Conservation (phyloP, 2,797 vertebrate genomes). For the Nothura maculosa region DNA sequence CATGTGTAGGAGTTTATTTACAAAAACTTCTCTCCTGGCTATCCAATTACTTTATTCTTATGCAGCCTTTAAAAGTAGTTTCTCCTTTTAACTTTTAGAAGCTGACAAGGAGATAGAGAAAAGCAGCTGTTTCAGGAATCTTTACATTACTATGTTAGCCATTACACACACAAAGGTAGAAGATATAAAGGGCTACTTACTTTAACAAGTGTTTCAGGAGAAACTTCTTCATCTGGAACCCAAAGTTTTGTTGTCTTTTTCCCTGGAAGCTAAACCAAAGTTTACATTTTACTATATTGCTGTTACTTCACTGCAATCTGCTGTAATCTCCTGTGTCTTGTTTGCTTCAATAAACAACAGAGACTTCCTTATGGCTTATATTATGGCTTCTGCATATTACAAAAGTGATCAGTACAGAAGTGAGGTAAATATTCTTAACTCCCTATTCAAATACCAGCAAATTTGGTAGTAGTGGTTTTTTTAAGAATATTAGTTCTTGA, state of each 20-base stretch:
- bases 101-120: neutral
- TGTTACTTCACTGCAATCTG: neutral
- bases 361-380: neutral
- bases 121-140: neutral
- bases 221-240: constrained; percentile 97
- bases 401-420: neutral
- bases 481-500: neutral
- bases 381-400: neutral
- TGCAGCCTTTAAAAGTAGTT: neutral
- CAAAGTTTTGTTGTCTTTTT: constrained; percentile 98
- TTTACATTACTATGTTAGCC: neutral
- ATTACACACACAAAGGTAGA: neutral
- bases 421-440: neutral
- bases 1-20: neutral
- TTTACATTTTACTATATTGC: constrained; percentile 4
- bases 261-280: constrained; percentile 89
- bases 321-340: neutral
- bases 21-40: neutral
- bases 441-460: neutral
- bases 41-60: neutral
- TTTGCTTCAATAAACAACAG: neutral
- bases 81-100: neutral
- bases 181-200: constrained; percentile 75
- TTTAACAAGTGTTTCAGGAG: constrained; percentile 95
- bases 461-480: neutral